Conservation (phyloP, 2,113 vertebrate species). For the Psilopsiagon aurifrons region DNA sequence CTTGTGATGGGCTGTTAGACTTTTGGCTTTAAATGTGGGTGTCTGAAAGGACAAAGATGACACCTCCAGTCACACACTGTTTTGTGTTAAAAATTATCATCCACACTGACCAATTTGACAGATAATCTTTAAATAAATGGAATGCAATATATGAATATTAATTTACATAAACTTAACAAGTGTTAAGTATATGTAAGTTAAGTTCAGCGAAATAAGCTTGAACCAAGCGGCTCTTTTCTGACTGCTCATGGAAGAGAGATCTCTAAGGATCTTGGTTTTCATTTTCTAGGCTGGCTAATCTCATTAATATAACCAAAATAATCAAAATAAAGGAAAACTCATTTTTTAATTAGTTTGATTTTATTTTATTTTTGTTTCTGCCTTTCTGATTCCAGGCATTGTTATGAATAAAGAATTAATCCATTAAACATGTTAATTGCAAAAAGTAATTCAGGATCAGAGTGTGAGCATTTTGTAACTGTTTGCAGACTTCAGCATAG, state of each 20-base stretch:
- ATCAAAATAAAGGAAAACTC: neutral
- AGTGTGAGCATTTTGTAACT: neutral
- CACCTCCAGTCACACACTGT: neutral
- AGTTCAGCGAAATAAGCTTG: neutral
- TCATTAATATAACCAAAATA: neutral
- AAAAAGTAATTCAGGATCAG: neutral
- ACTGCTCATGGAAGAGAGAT: neutral
- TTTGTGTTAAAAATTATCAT: neutral
- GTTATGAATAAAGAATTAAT: neutral
- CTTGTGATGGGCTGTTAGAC: neutral
- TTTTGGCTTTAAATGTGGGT: neutral
- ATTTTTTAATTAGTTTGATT: neutral
- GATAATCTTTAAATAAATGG: neutral
- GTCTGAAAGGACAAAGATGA: neutral
- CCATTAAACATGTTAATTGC: neutral
- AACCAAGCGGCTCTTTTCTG: neutral
- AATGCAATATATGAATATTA: neutral
- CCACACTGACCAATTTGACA: neutral
- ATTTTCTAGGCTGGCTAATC: neutral
- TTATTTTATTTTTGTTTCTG: neutral
- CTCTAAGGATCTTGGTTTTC: neutral
- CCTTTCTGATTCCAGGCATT: neutral
- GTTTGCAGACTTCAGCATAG: neutral
- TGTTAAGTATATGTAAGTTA: neutral
- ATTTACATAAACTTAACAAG: neutral